Evolutionary conservation across 2,797 vertebrate genomes (phyloP), one percentile per base, ranked within the genome.

Genomic region (Tinamus major): DNA sequence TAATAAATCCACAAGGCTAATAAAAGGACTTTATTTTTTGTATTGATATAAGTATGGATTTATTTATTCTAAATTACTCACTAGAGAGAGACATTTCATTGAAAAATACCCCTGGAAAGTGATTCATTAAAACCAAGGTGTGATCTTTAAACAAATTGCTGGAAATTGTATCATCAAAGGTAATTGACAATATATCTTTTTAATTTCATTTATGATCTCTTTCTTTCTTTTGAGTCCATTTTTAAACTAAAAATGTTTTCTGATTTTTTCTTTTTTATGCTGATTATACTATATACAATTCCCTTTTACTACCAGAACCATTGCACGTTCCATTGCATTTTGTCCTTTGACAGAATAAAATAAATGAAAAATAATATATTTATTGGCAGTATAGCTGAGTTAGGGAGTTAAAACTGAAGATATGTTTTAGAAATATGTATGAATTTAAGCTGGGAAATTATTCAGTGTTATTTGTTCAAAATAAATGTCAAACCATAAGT

Each of bases 1-100:
- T 97, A 97, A 98, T 97, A 98, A 98, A 98, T 98, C 85, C 81
- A 92, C 58, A 49, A 79, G 70, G 81, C 90, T 95, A 96, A 96
- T 97, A 97, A 98, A 97, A 93, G 83, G 89, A 76, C 87, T 96
- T 97, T 97, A 96, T 97, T 96, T 97, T 95, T 96, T 93, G 78
- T 97, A 97, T 97, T 97, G 96, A 98, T 97, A 96, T 87, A 93
- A 95, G 91, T 97, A 98, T 98, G 96, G 98, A 98, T 98, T 98
- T 97, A 98, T 98, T 98, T 98, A 97, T 97, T 97, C 95, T 96
- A 97, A 98, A 98, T 98, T 97, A 97, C 88, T 96, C 95, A 97
- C 92, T 77, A 96, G 97, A 98, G 96, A 98, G 94, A 97, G 97
- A 97, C 94, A 95, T 97, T 97, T 98, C 96, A 98, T 98, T 98